Base-by-base conservation (phyloP, 2,797 vertebrate genomes). In the Catostomus latipinnis region DNA sequence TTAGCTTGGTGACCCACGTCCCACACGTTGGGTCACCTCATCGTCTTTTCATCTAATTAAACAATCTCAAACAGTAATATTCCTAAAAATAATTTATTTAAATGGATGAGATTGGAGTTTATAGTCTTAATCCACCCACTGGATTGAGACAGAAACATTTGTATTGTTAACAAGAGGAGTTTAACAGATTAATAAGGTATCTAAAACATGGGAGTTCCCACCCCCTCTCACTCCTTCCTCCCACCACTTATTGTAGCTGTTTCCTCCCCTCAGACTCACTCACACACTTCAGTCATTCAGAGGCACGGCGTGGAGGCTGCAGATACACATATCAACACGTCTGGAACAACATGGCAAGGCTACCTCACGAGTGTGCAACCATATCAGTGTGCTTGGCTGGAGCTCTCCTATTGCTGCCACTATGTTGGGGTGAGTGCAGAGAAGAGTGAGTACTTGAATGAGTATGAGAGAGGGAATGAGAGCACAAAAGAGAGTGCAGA, bases 361-460 rank as follows among this genome's bases (percentile, higher is more conserved):
- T 85, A 69, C 80, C 76, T 80, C 74, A 85, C 69, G 70, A 60
- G 77, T 80, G 68, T 81, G 74, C 86, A 77, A 80, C 56, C 16
- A 69, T 89, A 74, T 81, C 80, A 67, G 46, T 82, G 48, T 88
- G 85, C 69, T 73, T 88, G 83, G 56, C 78, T n/a, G 81, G 78
- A 73, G 78, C 57, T 53, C 81, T 89, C 43, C 65, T 88, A 46
- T 80, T 87, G 43, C 72, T 87, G 53, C 72, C 82, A 58, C 62
- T 81, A 53, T 78, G 72, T 80, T 82, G 70, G 72, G 86, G 88
- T 90, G 76, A 90, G 88, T 90, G 78, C 34, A 34, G 34, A 34
- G 34, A 34, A 34, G 72, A 85, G 87, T 90, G 76, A 90, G 88
- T 90, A 76, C 58, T 12, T 67, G 18, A 74, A 46, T 57, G 34